phyloP scores from a whole-genome alignment of 2,797 vertebrate species.

The Stomatorhinus walkeri region DNA sequence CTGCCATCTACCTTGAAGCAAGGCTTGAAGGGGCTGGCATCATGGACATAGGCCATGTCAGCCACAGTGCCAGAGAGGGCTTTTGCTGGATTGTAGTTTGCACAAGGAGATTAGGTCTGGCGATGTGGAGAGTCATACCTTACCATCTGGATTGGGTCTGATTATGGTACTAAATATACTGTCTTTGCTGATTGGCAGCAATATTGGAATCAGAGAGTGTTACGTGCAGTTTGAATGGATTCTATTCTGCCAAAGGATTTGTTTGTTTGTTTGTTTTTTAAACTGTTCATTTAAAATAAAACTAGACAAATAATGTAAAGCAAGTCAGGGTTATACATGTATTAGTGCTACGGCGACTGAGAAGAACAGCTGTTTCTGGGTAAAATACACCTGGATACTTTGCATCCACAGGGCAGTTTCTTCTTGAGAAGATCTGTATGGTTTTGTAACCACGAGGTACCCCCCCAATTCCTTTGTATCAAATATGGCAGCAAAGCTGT shows the following conservation, averaged over 20 bases:
- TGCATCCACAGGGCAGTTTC: neutral
- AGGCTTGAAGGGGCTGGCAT: neutral
- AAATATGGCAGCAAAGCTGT: conserved; percentile 47
- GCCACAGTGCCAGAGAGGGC: neutral
- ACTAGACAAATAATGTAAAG: neutral
- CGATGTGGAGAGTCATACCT: conserved; percentile 30
- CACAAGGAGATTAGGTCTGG: conserved; percentile 33
- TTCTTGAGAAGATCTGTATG: neutral
- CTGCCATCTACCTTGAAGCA: conserved; percentile 11
- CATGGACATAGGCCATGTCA: neutral
- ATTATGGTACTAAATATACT: conserved; percentile 33
- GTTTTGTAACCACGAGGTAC: neutral
- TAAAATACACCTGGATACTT: neutral
- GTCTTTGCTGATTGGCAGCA: conserved; percentile 27
- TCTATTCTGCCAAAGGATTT: neutral
- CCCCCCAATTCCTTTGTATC: conserved; percentile 45
- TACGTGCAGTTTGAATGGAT: neutral
- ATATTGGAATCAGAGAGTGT: conserved; percentile 26
- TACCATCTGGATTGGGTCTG: conserved; percentile 30
- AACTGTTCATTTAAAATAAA: neutral
- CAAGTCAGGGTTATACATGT: neutral
- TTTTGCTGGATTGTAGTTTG: conserved; percentile 23
- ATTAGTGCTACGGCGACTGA: neutral
- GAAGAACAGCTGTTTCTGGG: neutral
- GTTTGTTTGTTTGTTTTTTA: neutral